phyloP scores from a whole-genome alignment of 2,113 vertebrate genomes.

The Hiodon tergisus region DNA sequence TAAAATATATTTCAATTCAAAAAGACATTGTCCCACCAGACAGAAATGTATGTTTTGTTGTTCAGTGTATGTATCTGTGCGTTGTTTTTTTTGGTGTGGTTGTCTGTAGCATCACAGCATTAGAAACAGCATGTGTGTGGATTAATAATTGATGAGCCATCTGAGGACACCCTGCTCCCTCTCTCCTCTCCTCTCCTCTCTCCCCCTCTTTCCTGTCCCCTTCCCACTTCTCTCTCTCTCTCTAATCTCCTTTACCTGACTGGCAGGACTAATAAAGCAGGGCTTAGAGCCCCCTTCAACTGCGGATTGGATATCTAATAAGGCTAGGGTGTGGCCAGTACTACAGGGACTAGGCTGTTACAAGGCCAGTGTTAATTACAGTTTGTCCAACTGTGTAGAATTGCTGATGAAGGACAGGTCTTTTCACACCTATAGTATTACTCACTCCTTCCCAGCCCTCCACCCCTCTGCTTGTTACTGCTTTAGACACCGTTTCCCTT shows the following conservation, averaged over 20 bases:
- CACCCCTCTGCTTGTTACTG: background rate
- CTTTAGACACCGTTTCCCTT: background rate
- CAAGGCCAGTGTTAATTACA: slow-evolving; percentile 2
- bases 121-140: background rate
- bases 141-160: slow-evolving; percentile 19
- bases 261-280: slow-evolving; percentile 2
- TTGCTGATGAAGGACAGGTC: background rate
- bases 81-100: background rate
- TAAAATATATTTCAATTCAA: too few relatives aligned
- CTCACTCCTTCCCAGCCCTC: background rate
- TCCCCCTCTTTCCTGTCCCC: background rate
- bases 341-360: slow-evolving; percentile 8
- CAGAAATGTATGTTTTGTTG: background rate
- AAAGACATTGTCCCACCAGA: too few relatives aligned
- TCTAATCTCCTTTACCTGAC: background rate
- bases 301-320: background rate
- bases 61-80: background rate
- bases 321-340: background rate
- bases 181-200: background rate
- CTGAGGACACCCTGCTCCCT: background rate
- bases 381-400: background rate
- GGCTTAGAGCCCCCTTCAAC: background rate
- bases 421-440: background rate
- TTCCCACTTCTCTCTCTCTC: background rate
- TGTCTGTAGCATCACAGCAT: background rate